Conservation (phyloP, 2,888 invertebrate genomes). For the Apeira syringaria region DNA sequence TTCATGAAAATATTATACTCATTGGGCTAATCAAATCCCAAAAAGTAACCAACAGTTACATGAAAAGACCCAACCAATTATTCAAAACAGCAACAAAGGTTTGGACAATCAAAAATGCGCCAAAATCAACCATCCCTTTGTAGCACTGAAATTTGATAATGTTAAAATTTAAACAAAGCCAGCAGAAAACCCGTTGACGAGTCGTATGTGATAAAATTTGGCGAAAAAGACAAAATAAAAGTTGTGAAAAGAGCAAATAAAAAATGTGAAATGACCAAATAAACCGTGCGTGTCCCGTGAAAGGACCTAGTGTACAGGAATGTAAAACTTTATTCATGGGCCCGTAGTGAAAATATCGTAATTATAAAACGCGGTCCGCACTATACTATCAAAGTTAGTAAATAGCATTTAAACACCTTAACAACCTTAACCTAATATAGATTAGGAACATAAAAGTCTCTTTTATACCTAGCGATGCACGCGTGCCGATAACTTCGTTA, state of each 20-base stretch:
- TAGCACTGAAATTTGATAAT: slow-evolving; percentile 9
- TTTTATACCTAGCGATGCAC: too few species aligned
- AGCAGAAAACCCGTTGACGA: slow-evolving; percentile 17
- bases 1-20: background rate
- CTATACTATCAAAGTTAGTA: too few species aligned
- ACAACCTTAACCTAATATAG: too few species aligned
- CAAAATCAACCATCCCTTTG: slow-evolving; percentile 17
- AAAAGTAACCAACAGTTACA: background rate
- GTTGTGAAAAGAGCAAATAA: slow-evolving; percentile 10
- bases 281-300: slow-evolving; percentile 13
- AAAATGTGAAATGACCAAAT: slow-evolving; percentile 8
- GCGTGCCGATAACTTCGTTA: too few species aligned
- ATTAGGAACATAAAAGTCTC: too few species aligned
- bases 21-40: background rate
- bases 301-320: slow-evolving; percentile 2
- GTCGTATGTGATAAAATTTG: slow-evolving; percentile 13
- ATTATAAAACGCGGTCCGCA: background rate
- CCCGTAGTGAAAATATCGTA: background rate
- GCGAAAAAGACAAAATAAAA: slow-evolving; percentile 21
- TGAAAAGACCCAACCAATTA: slow-evolving; percentile 7
- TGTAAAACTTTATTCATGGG: background rate
- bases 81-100: slow-evolving; percentile 7
- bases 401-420: too few species aligned
- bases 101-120: slow-evolving; percentile 8
- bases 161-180: slow-evolving; percentile 16